Percentiles rank a stretch among this genome's conserved stretches.
phyloP scores from a whole-genome alignment of 2,113 vertebrate genomes.

The Furnarius figulus region DNA sequence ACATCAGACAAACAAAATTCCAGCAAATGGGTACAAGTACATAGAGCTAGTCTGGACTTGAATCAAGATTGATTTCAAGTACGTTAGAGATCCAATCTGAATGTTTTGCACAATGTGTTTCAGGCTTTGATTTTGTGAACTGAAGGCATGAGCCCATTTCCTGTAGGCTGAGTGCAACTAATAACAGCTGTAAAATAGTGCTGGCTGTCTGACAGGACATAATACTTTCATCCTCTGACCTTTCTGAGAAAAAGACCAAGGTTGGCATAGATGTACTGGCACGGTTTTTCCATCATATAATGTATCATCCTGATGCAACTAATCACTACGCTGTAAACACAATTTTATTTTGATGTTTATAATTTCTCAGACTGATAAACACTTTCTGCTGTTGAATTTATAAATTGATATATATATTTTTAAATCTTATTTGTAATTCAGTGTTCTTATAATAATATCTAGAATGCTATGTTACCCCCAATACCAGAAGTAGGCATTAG shows the following conservation, averaged over 20 bases:
- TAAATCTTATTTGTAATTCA: not conserved
- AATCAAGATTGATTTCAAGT: not conserved
- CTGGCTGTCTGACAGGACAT: conserved; percentile 46
- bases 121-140: conserved; percentile 1
- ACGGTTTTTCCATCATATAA: conserved; percentile 32
- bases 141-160: not conserved
- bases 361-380: not conserved
- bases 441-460: not conserved
- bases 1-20: conserved; percentile 10
- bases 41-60: not conserved
- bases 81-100: not conserved
- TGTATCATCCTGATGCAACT: not conserved
- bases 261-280: not conserved
- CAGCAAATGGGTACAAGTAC: not conserved
- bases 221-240: conserved; percentile 45
- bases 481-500: not conserved
- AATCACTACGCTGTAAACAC: not conserved
- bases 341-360: not conserved
- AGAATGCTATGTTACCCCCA: not conserved
- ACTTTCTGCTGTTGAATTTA: not conserved
- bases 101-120: not conserved
- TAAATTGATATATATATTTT: not conserved
- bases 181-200: conserved; percentile 19
- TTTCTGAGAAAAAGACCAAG: conserved; percentile 33
- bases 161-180: not conserved